These are phyloP conservation scores for Mesodorylaimus sp. DNA, from an alignment of 2,888 invertebrate species.

Conservation along the genomic window DNA sequence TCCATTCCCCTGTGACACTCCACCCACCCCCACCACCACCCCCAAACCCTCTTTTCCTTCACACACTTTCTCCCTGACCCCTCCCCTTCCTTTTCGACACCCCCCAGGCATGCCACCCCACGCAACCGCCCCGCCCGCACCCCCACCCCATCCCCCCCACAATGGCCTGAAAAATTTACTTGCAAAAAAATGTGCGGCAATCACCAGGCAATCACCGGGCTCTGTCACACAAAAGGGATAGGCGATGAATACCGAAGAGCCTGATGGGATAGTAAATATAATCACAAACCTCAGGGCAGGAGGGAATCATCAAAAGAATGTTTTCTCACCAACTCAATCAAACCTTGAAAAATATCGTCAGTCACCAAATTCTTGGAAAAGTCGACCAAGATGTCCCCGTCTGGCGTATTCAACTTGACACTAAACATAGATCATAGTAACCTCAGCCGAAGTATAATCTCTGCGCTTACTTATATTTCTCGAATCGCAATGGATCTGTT, in stretches of 20 bases:
- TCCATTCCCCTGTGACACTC: too few relatives aligned
- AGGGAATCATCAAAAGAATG: background rate
- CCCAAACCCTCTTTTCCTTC: too few relatives aligned
- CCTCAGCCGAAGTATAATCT: background rate
- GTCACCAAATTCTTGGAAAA: slow-evolving; percentile 88
- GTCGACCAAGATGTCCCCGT: slow-evolving; percentile 79
- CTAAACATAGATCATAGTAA: slow-evolving; percentile 36
- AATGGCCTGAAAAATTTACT: slow-evolving; percentile 37
- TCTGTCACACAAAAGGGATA: too few relatives aligned
- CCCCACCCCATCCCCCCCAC: too few relatives aligned
- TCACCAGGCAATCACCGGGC: too few relatives aligned
- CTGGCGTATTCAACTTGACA: slow-evolving; percentile 54
- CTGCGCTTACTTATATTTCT: slow-evolving; percentile 77
- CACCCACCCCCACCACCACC: too few relatives aligned
- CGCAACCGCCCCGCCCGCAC: too few relatives aligned
- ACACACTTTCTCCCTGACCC: too few relatives aligned
- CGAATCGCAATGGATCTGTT: slow-evolving; percentile 58
- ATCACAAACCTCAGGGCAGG: background rate
- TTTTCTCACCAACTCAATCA: slow-evolving; percentile 62
- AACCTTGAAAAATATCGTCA: slow-evolving; percentile 49
- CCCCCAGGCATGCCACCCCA: too few relatives aligned
- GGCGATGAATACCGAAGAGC: too few relatives aligned
- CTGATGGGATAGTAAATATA: too few relatives aligned
- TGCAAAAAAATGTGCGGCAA: background rate
- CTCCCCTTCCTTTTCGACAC: too few relatives aligned